Evolutionary conservation across 2,888 invertebrate species (phyloP).

Genomic region (Dioctria linearis): DNA sequence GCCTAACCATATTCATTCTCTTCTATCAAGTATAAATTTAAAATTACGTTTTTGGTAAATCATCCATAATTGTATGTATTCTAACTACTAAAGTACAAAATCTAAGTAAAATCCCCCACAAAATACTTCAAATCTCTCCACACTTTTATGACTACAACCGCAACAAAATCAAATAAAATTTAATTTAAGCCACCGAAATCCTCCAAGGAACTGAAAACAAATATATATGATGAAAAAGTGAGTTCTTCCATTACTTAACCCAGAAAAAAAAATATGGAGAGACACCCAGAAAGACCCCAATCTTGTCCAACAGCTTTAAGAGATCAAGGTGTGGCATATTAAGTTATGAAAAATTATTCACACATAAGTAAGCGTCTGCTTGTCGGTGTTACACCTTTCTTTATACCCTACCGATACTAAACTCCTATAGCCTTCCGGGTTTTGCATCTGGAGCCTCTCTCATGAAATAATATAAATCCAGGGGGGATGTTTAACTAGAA

Average conservation of each 20-base stretch:
- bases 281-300: not conserved
- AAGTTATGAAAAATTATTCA: slow-evolving; percentile 46
- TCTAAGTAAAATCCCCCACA: too few species aligned
- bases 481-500: slow-evolving; percentile 33
- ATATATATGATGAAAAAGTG: not conserved
- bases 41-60: too few species aligned
- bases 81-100: too few species aligned
- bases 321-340: slow-evolving; percentile 38
- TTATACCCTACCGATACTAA: not conserved
- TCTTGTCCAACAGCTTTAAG: slow-evolving; percentile 21
- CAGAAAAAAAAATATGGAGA: too few species aligned
- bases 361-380: slow-evolving; percentile 22
- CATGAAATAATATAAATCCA: slow-evolving; percentile 26
- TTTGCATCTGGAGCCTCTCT: not conserved
- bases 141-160: too few species aligned
- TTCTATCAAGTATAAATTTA: too few species aligned
- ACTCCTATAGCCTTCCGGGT: not conserved
- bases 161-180: slow-evolving; percentile 4
- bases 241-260: not conserved
- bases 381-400: not conserved
- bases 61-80: too few species aligned
- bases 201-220: not conserved
- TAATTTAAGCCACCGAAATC: not conserved
- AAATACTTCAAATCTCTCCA: too few species aligned
- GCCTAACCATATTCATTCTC: too few species aligned